phyloP scores from a whole-genome alignment of 1,140 invertebrate genomes.

The Calosoma granatense region DNA sequence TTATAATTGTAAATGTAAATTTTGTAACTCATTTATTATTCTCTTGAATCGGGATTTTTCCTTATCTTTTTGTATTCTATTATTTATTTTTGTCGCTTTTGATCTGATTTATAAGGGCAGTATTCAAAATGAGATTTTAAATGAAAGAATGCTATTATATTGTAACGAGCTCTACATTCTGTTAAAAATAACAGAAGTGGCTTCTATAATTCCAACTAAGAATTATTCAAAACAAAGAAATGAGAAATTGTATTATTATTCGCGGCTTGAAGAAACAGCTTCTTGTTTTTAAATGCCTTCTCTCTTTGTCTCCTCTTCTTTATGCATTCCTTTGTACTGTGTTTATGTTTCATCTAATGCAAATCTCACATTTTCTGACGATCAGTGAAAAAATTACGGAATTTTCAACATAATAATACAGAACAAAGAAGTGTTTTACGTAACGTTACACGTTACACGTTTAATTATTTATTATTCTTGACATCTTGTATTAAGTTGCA shows the following conservation, averaged over 20 bases:
- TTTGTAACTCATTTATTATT: constrained; percentile 9
- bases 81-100: constrained; percentile 7
- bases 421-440: too few species aligned
- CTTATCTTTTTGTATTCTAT: neutral
- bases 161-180: neutral
- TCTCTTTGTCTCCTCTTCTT: neutral
- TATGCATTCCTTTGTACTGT: neutral
- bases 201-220: neutral
- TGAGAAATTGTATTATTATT: constrained; percentile 4
- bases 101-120: constrained; percentile 1
- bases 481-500: too few species aligned
- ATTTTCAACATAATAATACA: too few species aligned
- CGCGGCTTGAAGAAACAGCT: neutral
- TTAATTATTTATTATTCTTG: too few species aligned
- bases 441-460: too few species aligned
- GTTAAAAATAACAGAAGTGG: neutral
- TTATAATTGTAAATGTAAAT: constrained; percentile 7
- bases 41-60: neutral
- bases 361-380: too few species aligned
- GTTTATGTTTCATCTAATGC: neutral
- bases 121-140: constrained; percentile 2
- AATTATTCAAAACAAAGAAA: constrained; percentile 7
- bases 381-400: too few species aligned
- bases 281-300: neutral
- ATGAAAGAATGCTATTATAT: neutral